phyloP scores from a whole-genome alignment of 1,140 invertebrate species.

The Zaprionus africanus region DNA sequence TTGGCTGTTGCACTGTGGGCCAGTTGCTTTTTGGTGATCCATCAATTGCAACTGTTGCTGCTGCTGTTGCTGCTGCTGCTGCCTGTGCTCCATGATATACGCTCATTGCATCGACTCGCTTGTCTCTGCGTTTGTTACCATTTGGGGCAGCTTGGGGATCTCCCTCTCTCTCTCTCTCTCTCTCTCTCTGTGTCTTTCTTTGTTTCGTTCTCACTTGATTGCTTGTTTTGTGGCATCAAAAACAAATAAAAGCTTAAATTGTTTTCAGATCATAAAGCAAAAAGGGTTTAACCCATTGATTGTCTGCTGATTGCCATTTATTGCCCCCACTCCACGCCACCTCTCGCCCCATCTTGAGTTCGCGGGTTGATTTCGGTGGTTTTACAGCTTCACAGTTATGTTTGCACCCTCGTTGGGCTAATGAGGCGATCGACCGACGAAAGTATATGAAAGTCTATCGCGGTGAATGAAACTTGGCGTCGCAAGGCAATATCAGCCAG shows the following conservation, averaged over 20 bases:
- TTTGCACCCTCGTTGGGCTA: slow-evolving; percentile 51
- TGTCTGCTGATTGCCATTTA: slow-evolving; percentile 79
- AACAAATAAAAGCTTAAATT: slow-evolving; percentile 83
- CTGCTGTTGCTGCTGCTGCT: slow-evolving; percentile 25
- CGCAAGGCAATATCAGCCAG: neutral
- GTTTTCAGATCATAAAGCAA: slow-evolving; percentile 81
- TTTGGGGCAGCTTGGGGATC: slow-evolving; percentile 42
- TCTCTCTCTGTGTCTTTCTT: neutral
- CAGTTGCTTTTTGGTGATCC: slow-evolving; percentile 75
- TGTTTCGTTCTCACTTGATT: slow-evolving; percentile 50
- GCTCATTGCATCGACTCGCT: slow-evolving; percentile 64
- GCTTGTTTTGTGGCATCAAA: slow-evolving; percentile 75
- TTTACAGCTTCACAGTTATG: slow-evolving; percentile 78
- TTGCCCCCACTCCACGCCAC: slow-evolving; percentile 35
- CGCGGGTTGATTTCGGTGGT: slow-evolving; percentile 58
- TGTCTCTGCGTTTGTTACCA: slow-evolving; percentile 68
- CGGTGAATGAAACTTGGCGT: slow-evolving; percentile 2
- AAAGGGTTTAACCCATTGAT: slow-evolving; percentile 79
- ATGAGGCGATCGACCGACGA: slow-evolving; percentile 46
- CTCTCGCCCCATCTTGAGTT: slow-evolving; percentile 4
- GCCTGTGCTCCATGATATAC: slow-evolving; percentile 63
- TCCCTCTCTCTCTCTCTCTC: neutral
- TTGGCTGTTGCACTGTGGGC: slow-evolving; percentile 45
- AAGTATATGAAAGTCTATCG: slow-evolving; percentile 15
- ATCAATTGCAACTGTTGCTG: slow-evolving; percentile 72